phyloP scores from a whole-genome alignment of 2,797 vertebrate species.

The Labeo calbasu region DNA sequence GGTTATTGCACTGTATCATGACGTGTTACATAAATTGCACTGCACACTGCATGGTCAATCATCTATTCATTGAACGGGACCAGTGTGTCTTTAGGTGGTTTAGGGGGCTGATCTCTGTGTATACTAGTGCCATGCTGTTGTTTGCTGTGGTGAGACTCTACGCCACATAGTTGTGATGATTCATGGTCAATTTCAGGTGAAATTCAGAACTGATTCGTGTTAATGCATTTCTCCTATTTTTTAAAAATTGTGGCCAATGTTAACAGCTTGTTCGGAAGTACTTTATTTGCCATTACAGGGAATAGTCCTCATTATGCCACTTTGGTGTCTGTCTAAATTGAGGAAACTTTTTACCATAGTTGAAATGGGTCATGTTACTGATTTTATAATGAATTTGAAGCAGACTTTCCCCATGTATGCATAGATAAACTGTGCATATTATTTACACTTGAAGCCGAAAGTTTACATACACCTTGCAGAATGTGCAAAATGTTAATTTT shows the following conservation, averaged over 20 bases:
- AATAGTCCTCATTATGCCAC: slow-evolving; percentile 11
- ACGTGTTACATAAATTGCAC: slow-evolving; percentile 21
- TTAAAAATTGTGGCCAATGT: neutral
- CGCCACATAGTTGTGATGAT: slow-evolving; percentile 26
- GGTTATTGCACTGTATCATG: slow-evolving; percentile 22
- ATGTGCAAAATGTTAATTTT: no score
- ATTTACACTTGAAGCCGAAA: neutral
- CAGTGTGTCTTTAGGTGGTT: slow-evolving; percentile 20
- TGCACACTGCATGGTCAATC: slow-evolving; percentile 10
- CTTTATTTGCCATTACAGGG: slow-evolving; percentile 28
- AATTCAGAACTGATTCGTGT: slow-evolving; percentile 3
- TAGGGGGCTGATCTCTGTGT: slow-evolving; percentile 35
- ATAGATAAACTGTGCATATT: slow-evolving; percentile 16
- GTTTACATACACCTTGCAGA: no score
- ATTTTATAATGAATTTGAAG: neutral
- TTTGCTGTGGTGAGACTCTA: slow-evolving; percentile 42
- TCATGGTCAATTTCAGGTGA: slow-evolving; percentile 12
- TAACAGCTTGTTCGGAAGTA: slow-evolving; percentile 11
- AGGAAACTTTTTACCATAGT: neutral
- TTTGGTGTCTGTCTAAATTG: neutral
- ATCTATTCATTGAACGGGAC: slow-evolving; percentile 7
- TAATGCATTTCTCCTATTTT: neutral
- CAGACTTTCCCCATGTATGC: neutral
- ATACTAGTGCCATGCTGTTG: slow-evolving; percentile 43
- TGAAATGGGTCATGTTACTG: neutral